phyloP scores from a whole-genome alignment of 2,888 invertebrate genomes.

The Hydropsyche betteni region DNA sequence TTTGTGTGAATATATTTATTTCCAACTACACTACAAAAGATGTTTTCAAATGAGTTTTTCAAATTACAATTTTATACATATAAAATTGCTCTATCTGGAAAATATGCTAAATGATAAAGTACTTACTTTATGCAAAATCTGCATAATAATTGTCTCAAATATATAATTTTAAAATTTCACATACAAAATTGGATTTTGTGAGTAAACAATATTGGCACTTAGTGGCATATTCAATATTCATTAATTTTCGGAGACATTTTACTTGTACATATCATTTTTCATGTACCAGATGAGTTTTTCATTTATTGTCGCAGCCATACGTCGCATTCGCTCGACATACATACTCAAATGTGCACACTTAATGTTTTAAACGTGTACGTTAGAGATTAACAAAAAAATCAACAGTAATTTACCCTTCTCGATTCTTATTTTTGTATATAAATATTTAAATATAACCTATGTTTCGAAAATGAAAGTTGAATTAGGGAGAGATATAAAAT shows the following conservation, averaged over 20 bases:
- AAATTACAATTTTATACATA: neutral
- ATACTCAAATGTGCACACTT: conserved; percentile 7
- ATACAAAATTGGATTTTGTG: conserved; percentile 22
- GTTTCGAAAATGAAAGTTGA: too few relatives aligned
- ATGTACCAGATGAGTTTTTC: conserved; percentile 9
- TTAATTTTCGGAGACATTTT: conserved; percentile 6
- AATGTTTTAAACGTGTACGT: neutral
- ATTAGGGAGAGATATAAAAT: too few relatives aligned
- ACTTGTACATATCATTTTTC: conserved; percentile 15
- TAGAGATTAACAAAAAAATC: neutral
- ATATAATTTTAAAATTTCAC: conserved; percentile 26
- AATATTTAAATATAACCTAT: neutral
- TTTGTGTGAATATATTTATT: conserved; percentile 33
- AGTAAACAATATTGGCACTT: conserved; percentile 30
- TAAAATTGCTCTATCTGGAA: conserved; percentile 18
- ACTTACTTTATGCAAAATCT: neutral
- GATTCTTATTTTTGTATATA: conserved; percentile 5
- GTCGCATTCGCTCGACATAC: neutral
- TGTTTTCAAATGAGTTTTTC: conserved; percentile 11
- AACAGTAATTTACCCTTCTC: neutral
- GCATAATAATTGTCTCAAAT: conserved; percentile 12
- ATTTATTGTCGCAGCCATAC: neutral
- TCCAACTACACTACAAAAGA: conserved; percentile 25
- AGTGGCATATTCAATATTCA: conserved; percentile 3
- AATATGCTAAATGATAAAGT: conserved; percentile 24